Percentiles rank a stretch among this genome's conserved stretches.
phyloP scores from a whole-genome alignment of 1,140 invertebrate species.

The Lutraria rhynchaena region DNA sequence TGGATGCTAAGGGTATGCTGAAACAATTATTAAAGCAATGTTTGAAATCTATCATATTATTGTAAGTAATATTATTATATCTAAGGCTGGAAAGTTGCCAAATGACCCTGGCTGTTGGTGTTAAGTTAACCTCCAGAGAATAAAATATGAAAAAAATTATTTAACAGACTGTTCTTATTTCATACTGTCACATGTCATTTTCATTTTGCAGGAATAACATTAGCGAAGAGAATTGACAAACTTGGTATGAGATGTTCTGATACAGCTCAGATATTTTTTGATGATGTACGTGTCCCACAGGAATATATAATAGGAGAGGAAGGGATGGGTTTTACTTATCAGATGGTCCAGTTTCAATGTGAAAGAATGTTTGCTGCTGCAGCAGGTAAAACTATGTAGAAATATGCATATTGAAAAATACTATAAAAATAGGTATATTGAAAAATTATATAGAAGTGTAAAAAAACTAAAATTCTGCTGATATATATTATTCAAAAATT shows the following conservation, averaged over 20 bases:
- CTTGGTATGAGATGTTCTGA: slow-evolving; percentile 85
- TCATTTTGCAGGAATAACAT: slow-evolving; percentile 57
- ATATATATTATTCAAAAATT: too few species aligned
- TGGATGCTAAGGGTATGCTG: slow-evolving; percentile 78
- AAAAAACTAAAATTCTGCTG: too few species aligned
- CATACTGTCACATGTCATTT: neutral
- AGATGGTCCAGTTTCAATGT: slow-evolving; percentile 87
- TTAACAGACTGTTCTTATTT: neutral
- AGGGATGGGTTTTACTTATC: slow-evolving; percentile 85
- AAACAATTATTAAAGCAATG: too few species aligned
- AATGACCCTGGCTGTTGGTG: too few species aligned
- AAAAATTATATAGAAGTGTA: too few species aligned
- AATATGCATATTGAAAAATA: too few species aligned
- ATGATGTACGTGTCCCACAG: slow-evolving; percentile 84
- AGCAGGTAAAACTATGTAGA: slow-evolving; percentile 75
- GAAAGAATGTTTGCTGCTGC: slow-evolving; percentile 83
- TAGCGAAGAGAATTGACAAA: slow-evolving; percentile 84
- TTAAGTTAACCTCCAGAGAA: neutral
- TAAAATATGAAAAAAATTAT: neutral
- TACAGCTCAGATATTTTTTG: slow-evolving; percentile 86
- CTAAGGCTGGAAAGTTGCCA: too few species aligned
- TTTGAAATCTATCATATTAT: neutral
- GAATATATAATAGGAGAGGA: slow-evolving; percentile 85
- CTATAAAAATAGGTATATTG: too few species aligned
- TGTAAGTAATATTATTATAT: neutral